A percentile compares a stretch with the other conserved stretches of the same genome.
These are phyloP conservation scores for Porites cylindrica DNA, from an alignment of 92 coral and sea anemone species.

Conservation along the genomic window DNA sequence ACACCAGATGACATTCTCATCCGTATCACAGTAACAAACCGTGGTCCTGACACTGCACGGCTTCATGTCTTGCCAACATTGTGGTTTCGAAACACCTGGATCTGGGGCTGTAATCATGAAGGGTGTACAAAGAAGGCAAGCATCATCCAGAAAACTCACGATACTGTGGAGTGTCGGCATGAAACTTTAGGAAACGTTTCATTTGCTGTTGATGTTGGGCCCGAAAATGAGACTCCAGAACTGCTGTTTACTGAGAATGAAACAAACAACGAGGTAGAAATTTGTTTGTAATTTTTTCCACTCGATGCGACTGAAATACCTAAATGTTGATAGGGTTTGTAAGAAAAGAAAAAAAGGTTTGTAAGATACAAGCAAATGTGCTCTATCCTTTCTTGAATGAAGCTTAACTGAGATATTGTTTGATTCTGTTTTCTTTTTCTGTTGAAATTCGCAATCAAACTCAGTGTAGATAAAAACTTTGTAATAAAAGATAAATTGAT, in stretches of 20 bases:
- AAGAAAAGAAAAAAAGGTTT: no score
- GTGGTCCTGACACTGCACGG: constrained; percentile 88
- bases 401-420: no score
- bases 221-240: constrained; percentile 75
- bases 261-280: constrained; percentile 84
- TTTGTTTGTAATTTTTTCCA: no score
- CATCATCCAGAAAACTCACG: constrained; percentile 70
- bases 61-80: constrained; percentile 94
- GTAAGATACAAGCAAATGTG: no score
- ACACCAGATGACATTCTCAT: constrained; percentile 92
- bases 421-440: no score
- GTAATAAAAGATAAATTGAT: no score
- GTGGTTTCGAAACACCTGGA: constrained; percentile 99
- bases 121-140: constrained; percentile 92
- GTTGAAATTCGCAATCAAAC: no score
- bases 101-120: constrained; percentile 99
- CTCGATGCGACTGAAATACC: not conserved
- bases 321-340: no score
- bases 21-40: constrained; percentile 89
- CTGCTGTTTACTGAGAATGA: constrained; percentile 97
- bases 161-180: constrained; percentile 84
- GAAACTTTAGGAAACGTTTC: constrained; percentile 85
- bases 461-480: no score
- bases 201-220: constrained; percentile 85
- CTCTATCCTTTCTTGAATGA: no score